Conservation (phyloP, 1,140 invertebrate species). For the Zaprionus davidi region DNA sequence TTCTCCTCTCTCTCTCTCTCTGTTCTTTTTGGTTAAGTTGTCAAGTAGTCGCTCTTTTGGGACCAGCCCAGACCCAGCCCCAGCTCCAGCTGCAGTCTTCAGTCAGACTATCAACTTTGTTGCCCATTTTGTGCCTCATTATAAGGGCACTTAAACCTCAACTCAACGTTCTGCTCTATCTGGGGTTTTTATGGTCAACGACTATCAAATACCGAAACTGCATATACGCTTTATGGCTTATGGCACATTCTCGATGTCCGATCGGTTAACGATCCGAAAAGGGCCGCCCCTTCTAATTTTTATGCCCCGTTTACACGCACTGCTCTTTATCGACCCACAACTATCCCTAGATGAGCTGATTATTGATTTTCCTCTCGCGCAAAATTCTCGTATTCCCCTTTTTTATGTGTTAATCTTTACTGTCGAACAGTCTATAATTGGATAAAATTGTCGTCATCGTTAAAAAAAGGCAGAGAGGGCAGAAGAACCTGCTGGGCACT, state of each 20-base stretch:
- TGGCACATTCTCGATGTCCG: slow-evolving; percentile 41
- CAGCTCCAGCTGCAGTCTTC: neutral
- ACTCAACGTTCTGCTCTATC: slow-evolving; percentile 32
- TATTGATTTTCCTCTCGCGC: slow-evolving; percentile 46
- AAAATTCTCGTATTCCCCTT: slow-evolving; percentile 26
- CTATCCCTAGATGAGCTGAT: slow-evolving; percentile 26
- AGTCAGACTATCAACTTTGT: slow-evolving; percentile 44
- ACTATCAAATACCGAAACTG: slow-evolving; percentile 51
- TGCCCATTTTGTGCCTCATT: slow-evolving; percentile 59
- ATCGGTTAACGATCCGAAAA: slow-evolving; percentile 50
- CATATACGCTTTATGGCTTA: slow-evolving; percentile 52
- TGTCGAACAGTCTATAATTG: slow-evolving; percentile 48
- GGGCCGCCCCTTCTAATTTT: slow-evolving; percentile 43
- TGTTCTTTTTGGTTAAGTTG: slow-evolving; percentile 41
- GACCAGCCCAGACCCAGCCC: neutral
- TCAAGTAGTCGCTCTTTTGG: slow-evolving; percentile 35
- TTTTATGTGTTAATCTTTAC: slow-evolving; percentile 57
- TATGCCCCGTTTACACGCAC: slow-evolving; percentile 50
- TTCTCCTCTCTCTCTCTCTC: neutral
- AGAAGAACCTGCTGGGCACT: slow-evolving; percentile 30
- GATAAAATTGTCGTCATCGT: slow-evolving; percentile 54
- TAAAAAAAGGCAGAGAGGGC: slow-evolving; percentile 13
- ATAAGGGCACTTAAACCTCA: slow-evolving; percentile 53
- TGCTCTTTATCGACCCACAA: slow-evolving; percentile 30
- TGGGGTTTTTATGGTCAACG: slow-evolving; percentile 34